phyloP scores from a whole-genome alignment of 2,888 invertebrate species.

The Tiphia femorata region DNA sequence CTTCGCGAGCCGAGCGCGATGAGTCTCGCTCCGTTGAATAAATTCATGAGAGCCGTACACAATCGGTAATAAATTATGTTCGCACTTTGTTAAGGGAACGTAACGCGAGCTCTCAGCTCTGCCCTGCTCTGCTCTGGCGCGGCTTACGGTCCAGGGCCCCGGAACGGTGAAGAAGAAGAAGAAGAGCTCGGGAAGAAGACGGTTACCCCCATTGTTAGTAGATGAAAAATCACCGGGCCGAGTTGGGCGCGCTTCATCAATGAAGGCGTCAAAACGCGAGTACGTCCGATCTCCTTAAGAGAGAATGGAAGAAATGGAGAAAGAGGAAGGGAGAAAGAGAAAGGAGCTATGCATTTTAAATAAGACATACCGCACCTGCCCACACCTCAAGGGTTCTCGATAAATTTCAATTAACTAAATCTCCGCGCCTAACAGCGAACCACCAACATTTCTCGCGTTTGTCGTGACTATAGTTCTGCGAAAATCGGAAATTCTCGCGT shows the following conservation, averaged over 20 bases:
- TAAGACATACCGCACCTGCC: no score
- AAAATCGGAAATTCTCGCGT: no score
- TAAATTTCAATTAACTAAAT: no score
- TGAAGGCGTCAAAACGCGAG: neutral
- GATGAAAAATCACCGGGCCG: constrained; percentile 1
- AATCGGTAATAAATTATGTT: constrained; percentile 44
- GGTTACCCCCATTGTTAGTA: constrained; percentile 2
- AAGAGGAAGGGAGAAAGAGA: neutral
- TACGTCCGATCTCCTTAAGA: neutral
- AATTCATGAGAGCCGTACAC: constrained; percentile 44
- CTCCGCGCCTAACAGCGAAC: no score
- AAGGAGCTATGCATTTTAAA: neutral
- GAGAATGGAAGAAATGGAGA: neutral
- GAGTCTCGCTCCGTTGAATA: constrained; percentile 33
- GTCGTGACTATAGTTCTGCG: no score
- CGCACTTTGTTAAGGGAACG: constrained; percentile 35
- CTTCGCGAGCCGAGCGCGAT: no score
- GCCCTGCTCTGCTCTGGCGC: no score
- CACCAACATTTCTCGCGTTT: no score
- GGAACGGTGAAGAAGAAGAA: no score
- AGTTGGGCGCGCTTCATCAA: neutral
- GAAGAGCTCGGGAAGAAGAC: neutral
- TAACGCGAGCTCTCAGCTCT: constrained; percentile 29
- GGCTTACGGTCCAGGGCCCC: no score
- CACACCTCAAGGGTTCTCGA: no score